A percentile compares a stretch with the other conserved stretches of the same genome.
These are phyloP conservation scores for Dromaius novaehollandiae DNA, from an alignment of 2,113 vertebrate genomes.

Conservation along the genomic window DNA sequence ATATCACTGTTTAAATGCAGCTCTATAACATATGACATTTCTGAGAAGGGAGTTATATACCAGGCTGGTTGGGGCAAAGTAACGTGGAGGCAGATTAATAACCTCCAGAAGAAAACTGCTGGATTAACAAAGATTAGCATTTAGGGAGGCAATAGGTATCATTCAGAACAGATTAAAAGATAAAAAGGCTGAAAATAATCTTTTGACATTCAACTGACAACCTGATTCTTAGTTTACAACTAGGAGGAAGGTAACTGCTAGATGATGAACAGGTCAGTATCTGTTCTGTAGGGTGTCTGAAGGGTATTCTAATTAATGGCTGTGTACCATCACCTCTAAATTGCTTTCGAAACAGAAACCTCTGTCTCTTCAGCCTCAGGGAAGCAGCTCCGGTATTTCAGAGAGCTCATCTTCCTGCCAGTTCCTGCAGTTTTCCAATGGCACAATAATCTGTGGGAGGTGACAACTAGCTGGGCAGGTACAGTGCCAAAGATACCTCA, in stretches of 20 bases:
- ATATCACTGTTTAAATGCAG: neutral
- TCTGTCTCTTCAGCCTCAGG: neutral
- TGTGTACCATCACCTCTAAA: neutral
- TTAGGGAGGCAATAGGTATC: neutral
- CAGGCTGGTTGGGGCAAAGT: neutral
- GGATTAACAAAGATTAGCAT: neutral
- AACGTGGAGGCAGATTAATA: neutral
- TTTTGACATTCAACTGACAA: neutral
- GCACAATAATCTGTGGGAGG: neutral
- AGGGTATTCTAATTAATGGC: constrained; percentile 6
- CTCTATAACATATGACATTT: neutral
- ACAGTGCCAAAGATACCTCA: neutral
- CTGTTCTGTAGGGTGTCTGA: neutral
- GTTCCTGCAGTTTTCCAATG: neutral
- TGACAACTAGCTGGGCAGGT: neutral
- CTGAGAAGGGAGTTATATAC: neutral
- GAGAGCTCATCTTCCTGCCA: neutral
- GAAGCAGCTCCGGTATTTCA: neutral
- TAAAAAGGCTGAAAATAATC: neutral
- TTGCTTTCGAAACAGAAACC: neutral
- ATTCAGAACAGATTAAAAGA: neutral
- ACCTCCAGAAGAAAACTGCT: neutral
- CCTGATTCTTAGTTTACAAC: neutral
- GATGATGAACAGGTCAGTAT: neutral
- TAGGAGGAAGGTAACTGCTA: neutral